Conservation (phyloP, 92 coral and sea anemone genomes). For the Siderastrea siderea region DNA sequence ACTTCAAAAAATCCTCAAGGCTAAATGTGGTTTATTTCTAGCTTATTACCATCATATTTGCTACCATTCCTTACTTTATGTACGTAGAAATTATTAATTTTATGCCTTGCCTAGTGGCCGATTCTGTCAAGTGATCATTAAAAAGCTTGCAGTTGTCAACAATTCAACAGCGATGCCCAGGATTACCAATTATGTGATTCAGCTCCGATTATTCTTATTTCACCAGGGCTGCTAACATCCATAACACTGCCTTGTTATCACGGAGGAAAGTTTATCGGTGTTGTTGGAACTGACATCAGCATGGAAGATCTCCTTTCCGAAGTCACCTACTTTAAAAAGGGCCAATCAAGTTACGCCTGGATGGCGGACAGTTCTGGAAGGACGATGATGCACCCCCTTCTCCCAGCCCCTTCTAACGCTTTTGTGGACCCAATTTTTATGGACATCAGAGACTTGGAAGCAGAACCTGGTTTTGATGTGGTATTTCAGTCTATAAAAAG, state of each 20-base stretch:
- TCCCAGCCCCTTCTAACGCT: constrained; percentile 69
- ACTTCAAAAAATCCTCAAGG: too few species aligned
- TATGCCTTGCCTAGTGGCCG: too few species aligned
- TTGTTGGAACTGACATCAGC: constrained; percentile 70
- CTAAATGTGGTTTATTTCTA: too few species aligned
- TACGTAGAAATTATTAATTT: too few species aligned
- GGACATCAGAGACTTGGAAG: constrained; percentile 62
- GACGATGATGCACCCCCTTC: constrained; percentile 77
- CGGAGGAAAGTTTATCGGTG: constrained; percentile 71
- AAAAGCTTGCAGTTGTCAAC: too few species aligned
- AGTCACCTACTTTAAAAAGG: constrained; percentile 70
- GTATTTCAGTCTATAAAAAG: constrained; percentile 62
- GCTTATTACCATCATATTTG: too few species aligned
- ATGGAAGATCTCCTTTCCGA: constrained; percentile 73
- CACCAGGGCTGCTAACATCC: constrained; percentile 68
- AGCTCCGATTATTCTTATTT: background rate
- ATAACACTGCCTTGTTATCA: constrained; percentile 72
- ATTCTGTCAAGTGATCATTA: too few species aligned
- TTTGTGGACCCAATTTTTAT: constrained; percentile 59
- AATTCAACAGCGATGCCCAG: too few species aligned
- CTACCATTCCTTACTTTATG: too few species aligned
- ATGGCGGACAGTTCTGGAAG: constrained; percentile 69
- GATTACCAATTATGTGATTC: background rate
- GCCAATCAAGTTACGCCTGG: constrained; percentile 76
- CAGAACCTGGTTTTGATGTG: constrained; percentile 34